Base-by-base conservation (phyloP, 64 coral and sea anemone genomes). In the Dendrophyllia cribrosa region DNA sequence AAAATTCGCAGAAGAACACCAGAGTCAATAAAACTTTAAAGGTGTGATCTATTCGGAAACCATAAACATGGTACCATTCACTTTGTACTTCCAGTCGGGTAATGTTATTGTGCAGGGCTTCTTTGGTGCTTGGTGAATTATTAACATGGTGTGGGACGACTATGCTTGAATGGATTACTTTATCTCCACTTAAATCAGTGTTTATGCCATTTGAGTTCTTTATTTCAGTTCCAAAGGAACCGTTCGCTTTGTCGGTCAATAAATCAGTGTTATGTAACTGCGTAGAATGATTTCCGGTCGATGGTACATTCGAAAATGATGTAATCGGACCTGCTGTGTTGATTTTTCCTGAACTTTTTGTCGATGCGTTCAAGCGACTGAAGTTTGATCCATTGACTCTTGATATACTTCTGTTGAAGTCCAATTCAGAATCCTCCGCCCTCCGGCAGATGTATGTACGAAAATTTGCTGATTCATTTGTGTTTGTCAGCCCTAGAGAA, bases 11-110 rank as follows among this genome's bases (percentile, higher is more conserved):
- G 63, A 91, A 85, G 19, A 86, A 71, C 13, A 92, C 74, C 14
- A 97, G 62, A 68, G 87, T 87, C 14, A 97, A 15, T 56, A 97
- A 59, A 83, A 87, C 26, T 75, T 89, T 93, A 65, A 97, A 97
- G 13, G 91, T 89, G 12, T 66, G 61, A 72, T 97, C 92, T 56
- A 97, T 82, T 67, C 75, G 75, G 47, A 97, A 97, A 9, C 95
- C 95, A 76, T 67, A 84, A 10, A 68, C 59, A 3, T 7, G 20
- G 44, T 84, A 84, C 80, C 60, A 67, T 49, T 84, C 43, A 67
- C 44, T 67, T 50, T 67, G 60, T 22, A 66, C 80, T 44, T 66
- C 44, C 44, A 67, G 46, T 50, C 21, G 9, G 43, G 62, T 49
- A 0, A 67, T 10, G 43, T 68, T 67, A 50, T 12, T 51, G 20